Conservation (phyloP, 1,140 invertebrate species). For the Holcopasites calliopsidis region DNA sequence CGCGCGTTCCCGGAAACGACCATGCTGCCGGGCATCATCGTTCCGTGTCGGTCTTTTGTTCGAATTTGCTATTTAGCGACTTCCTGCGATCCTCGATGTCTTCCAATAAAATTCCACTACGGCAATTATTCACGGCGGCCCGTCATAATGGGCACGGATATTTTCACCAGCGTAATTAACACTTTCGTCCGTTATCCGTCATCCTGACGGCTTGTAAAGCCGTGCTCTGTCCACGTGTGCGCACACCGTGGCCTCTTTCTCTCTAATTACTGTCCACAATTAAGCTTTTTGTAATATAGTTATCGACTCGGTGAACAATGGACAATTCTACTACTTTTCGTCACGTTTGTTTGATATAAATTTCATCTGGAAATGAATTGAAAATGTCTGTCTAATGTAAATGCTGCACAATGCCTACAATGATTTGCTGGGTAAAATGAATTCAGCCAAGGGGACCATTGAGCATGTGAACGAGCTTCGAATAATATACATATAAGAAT, state of each 20-base stretch:
- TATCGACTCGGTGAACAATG: not conserved
- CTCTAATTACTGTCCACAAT: conserved; percentile 18
- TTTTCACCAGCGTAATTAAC: conserved; percentile 37
- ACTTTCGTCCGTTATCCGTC: conserved; percentile 1
- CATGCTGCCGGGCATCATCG: not conserved
- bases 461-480: no score
- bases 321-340: not conserved
- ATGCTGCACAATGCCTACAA: no score
- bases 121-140: conserved; percentile 50
- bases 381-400: no score
- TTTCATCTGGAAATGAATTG: not conserved
- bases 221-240: not conserved
- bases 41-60: conserved; percentile 26
- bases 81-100: conserved; percentile 6
- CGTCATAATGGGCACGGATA: not conserved
- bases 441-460: no score
- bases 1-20: conserved; percentile 10
- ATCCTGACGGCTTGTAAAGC: not conserved
- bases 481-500: no score
- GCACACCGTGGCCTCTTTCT: not conserved
- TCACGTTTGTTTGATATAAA: not conserved
- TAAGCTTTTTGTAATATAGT: conserved; percentile 13
- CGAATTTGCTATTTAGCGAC: not conserved
- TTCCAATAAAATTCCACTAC: conserved; percentile 18
- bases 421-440: no score